Conservation (phyloP, 2,113 vertebrate genomes). For the Mugil cephalus region DNA sequence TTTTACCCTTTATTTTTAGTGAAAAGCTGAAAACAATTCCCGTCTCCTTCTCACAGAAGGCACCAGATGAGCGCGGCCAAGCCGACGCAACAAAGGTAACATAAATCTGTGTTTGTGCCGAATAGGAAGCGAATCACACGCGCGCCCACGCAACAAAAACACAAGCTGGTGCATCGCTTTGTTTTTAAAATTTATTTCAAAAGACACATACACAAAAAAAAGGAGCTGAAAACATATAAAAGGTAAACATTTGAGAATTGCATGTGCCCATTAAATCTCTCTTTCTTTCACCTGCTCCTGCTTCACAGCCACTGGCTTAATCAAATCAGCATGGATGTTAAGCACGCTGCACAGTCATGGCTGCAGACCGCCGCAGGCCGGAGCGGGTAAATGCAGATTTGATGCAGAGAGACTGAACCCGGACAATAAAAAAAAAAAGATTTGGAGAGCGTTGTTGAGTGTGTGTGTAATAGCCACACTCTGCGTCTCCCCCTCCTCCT, state of each 20-base stretch:
- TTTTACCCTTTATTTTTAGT: slow-evolving; percentile 55
- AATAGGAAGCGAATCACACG: slow-evolving; percentile 26
- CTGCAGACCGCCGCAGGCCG: slow-evolving; percentile 20
- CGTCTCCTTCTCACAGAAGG: slow-evolving; percentile 64
- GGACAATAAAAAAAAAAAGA: slow-evolving; percentile 24
- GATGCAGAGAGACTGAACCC: slow-evolving; percentile 32
- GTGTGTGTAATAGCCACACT: slow-evolving; percentile 30
- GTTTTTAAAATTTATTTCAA: slow-evolving; percentile 30
- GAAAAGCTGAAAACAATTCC: slow-evolving; percentile 33
- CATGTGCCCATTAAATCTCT: slow-evolving; percentile 5
- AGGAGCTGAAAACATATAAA: slow-evolving; percentile 14
- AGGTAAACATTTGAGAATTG: slow-evolving; percentile 24
- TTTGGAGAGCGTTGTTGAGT: slow-evolving; percentile 29
- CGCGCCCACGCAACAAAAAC: slow-evolving; percentile 33
- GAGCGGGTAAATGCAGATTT: slow-evolving; percentile 23
- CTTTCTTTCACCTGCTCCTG: not conserved
- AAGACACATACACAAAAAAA: slow-evolving; percentile 8
- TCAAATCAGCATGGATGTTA: slow-evolving; percentile 28
- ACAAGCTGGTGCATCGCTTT: not conserved
- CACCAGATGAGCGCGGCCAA: slow-evolving; percentile 43
- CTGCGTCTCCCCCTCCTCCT: slow-evolving; percentile 2
- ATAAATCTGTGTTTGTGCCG: slow-evolving; percentile 24
- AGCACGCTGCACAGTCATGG: slow-evolving; percentile 18
- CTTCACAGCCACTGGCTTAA: slow-evolving; percentile 25
- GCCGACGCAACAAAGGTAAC: slow-evolving; percentile 3